These are phyloP conservation scores for Actinemys pallida DNA, from an alignment of 2,113 vertebrate species.

Conservation along the genomic window DNA sequence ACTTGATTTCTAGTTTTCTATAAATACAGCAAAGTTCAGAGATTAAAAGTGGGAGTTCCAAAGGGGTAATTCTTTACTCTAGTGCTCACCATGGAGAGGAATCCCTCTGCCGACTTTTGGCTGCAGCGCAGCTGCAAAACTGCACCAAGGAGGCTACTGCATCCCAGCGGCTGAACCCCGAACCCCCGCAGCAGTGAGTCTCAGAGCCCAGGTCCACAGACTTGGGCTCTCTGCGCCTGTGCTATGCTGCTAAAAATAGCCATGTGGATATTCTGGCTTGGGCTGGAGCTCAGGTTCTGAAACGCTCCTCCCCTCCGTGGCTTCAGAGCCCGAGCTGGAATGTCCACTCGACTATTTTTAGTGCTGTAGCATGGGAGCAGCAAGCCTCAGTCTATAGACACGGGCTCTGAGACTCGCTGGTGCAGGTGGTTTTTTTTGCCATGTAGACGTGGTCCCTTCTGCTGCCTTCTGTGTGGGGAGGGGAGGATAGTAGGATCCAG, in stretches of 20 bases:
- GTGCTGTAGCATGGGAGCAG: neutral
- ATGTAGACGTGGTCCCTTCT: neutral
- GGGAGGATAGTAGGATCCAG: neutral
- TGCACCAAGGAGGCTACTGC: rapidly evolving
- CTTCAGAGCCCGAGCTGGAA: neutral
- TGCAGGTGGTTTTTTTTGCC: neutral
- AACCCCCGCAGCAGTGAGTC: neutral
- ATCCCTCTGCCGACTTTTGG: neutral
- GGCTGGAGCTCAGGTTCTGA: too few species aligned
- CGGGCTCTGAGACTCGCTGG: neutral
- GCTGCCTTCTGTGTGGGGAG: neutral
- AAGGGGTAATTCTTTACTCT: neutral
- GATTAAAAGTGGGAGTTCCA: conserved; percentile 1
- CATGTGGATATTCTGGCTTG: neutral
- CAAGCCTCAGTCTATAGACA: neutral
- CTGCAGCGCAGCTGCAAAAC: neutral
- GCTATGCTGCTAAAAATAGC: neutral
- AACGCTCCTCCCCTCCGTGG: too few species aligned
- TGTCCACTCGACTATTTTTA: neutral
- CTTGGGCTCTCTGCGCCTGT: neutral
- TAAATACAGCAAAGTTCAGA: neutral
- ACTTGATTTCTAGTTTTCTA: neutral
- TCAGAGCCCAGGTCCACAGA: neutral
- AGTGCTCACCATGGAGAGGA: neutral
- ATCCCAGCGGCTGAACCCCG: neutral